Base-by-base conservation (phyloP, 1,140 invertebrate genomes). In the Calephelis virginiensis region DNA sequence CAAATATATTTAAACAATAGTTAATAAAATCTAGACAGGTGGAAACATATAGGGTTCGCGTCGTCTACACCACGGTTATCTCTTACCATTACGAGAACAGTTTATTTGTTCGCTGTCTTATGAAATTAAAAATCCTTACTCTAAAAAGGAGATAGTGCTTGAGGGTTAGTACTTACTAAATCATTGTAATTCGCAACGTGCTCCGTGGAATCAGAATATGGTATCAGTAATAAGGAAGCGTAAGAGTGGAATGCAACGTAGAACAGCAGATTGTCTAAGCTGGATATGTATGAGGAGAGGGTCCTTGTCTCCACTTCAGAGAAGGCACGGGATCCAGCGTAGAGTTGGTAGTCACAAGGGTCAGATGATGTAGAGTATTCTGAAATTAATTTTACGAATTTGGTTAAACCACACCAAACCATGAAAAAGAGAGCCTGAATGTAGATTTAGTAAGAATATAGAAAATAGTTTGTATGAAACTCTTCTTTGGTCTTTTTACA, bases 111-210 rank as follows among this genome's bases (percentile, higher is more conserved):
- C 2, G 28, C 28, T 28, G 28, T 28, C 28, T 28, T 28, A 28
- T 4, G 28, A 28, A 2, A 28, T 3, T 28, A 28, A 2, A 28
- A 28, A 28, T 28, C 28, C 28, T 28, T 4, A 28, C 2, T 28
- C 28, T 28, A 28, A 28, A 28, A 28, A 28, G 28, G 28, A 28
- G 28, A 11, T 66, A 28, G 37, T 61, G 6, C 4, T 40, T 40
- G 5, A 38, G 1, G 37, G 11, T 11, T 5, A n/a, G 4, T 46
- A 64, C 66, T 75, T 82, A 89, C 88, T 82, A 90, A 76, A 66
- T 89, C 86, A 56, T 86, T 79, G 61, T 90, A 90, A 74, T 90
- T 89, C 14, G 82, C 76, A 1, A 76, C 71, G 62, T 90, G 86
- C 9, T 82, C 74, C 7, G 62, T 71, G 4, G 86, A 89, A 62